Conservation (phyloP, 2,888 invertebrate species). For the Prosopocoilus inquinatus region DNA sequence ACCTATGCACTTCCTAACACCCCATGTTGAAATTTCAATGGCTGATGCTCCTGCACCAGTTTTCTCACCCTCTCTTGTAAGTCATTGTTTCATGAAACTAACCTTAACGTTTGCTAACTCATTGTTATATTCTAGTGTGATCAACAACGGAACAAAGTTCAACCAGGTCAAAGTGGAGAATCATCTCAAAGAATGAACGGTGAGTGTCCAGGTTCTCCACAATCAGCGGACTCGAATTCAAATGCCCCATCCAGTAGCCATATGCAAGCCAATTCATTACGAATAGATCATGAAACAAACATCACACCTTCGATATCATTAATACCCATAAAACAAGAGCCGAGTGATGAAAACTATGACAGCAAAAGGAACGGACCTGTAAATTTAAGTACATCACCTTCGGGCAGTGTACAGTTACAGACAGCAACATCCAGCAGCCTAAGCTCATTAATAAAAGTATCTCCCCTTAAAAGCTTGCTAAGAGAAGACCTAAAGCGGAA, state of each 20-base stretch:
- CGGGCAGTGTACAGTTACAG: constrained; percentile 33
- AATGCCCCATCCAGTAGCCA: constrained; percentile 73
- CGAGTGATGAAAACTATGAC: constrained; percentile 54
- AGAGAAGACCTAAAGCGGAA: constrained; percentile 81
- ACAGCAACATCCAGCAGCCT: constrained; percentile 67
- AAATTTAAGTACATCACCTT: constrained; percentile 45
- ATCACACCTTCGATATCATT: constrained; percentile 84
- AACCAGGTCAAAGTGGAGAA: constrained; percentile 43
- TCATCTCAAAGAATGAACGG: constrained; percentile 59
- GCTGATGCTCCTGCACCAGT: constrained; percentile 73
- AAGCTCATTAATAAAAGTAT: constrained; percentile 78
- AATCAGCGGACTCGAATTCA: constrained; percentile 75
- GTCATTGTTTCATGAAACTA: constrained; percentile 10
- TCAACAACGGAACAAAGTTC: constrained; percentile 39
- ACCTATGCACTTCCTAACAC: constrained; percentile 88
- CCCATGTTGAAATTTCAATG: constrained; percentile 89
- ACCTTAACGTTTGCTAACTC: neutral
- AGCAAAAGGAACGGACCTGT: constrained; percentile 47
- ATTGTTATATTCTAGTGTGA: constrained; percentile 29
- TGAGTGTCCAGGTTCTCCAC: constrained; percentile 75
- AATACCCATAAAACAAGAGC: constrained; percentile 79
- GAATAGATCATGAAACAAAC: constrained; percentile 54
- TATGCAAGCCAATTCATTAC: constrained; percentile 46
- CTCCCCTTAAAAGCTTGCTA: constrained; percentile 79
- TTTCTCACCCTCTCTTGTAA: constrained; percentile 58